Evolutionary conservation across 2,113 vertebrate species (phyloP).

Genomic region (Rhinichthys klamathensis): DNA sequence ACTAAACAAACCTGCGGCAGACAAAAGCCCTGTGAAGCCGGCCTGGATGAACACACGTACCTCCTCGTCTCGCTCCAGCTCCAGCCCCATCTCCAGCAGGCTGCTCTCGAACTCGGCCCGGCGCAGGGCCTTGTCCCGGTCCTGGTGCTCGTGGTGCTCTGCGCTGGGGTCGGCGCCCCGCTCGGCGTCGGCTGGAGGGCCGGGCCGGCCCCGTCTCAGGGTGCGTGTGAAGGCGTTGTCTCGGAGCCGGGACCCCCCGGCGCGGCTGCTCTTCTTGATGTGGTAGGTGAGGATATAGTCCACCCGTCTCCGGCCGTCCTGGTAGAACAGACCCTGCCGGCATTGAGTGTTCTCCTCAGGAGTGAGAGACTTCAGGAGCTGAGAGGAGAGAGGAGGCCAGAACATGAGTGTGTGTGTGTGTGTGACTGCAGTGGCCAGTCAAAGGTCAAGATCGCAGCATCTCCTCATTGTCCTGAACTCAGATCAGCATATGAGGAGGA

Average conservation of each 20-base stretch:
- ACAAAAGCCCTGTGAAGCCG: no score
- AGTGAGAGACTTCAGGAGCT: constrained; percentile 87
- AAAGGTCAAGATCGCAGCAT: background rate
- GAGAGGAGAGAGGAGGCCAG: constrained; percentile 25
- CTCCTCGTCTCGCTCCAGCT: constrained; percentile 91
- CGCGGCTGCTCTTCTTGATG: constrained; percentile 81
- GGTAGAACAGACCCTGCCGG: constrained; percentile 89
- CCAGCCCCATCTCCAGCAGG: constrained; percentile 89
- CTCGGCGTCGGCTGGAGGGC: constrained; percentile 62
- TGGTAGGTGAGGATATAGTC: constrained; percentile 93
- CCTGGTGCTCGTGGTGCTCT: constrained; percentile 83
- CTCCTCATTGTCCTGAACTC: background rate
- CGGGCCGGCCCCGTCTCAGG: constrained; percentile 63
- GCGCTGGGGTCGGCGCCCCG: constrained; percentile 57
- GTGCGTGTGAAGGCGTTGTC: constrained; percentile 72
- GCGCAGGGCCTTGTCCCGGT: constrained; percentile 82
- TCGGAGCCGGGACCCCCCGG: constrained; percentile 69
- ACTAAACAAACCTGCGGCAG: constrained; percentile 15
- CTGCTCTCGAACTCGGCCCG: constrained; percentile 91
- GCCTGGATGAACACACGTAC: constrained; percentile 73
- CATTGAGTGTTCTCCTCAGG: constrained; percentile 83
- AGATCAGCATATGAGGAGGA: background rate
- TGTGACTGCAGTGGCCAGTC: background rate
- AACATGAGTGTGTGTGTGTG: constrained; percentile 34
- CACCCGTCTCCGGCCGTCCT: constrained; percentile 90